Evolutionary conservation across 1,140 invertebrate genomes (phyloP), one percentile per base, ranked within the genome.

Genomic region (Halyomorpha halys): DNA sequence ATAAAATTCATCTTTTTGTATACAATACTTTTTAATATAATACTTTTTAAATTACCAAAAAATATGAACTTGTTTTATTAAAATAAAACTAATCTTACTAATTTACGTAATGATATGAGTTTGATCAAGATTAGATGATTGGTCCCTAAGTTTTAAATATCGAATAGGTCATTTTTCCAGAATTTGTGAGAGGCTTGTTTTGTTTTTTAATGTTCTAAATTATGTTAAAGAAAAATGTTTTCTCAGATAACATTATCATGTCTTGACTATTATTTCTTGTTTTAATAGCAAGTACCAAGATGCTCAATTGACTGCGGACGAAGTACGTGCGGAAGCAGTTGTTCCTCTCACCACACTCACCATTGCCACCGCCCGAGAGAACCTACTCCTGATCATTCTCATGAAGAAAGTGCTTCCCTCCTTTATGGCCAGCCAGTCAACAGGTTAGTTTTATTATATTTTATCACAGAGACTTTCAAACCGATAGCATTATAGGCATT

Each of bases 371-470:
- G 64, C 5, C 64, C 44, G 0, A 44, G 64, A 13, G 64, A 65
- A 34, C 27, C 53, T 1, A 53, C 65, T 21, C 60, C 64, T 23
- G 60, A 65, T 18, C 64, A 65, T 47, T 30, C 49, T n/a, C 65
- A 62, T n/a, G 65, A 66, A 53, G 65, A 66, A 44, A 62, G 44
- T 14, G 51, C 65, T 27, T 66, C 65, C 15, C 56, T 66, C 18
- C 62, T 66, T n/a, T 66, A 66, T 45, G 65, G 65, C 23, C 54
- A 63, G 54, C 65, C 65, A 44, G 65, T 66, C 13, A 66, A 66
- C 39, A 59, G 60, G 53, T 64, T 15, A 23, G 8, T 54, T 54
- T n/a, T 30, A 8, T 4, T 30, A 30, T 30, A 30, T 30, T 30
- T 30, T 8, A 30, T 30, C 3, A 30, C 27, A 30, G n/a, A n/a